A percentile compares a stretch with the other conserved stretches of the same genome.
These are phyloP conservation scores for Tachuris rubrigastra DNA, from an alignment of 2,113 vertebrate species.

Conservation along the genomic window DNA sequence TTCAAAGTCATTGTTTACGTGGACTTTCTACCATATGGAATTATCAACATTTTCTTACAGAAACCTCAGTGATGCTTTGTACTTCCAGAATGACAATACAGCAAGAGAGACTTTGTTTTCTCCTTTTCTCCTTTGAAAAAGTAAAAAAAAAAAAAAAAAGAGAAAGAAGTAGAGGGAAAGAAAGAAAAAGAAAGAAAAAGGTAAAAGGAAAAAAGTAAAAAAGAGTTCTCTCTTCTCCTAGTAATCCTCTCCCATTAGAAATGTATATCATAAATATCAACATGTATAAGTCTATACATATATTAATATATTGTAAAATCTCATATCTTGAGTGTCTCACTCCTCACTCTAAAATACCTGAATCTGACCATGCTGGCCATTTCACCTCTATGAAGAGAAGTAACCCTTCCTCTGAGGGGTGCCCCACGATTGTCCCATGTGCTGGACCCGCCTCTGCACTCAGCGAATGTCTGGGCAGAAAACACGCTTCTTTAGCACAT, in stretches of 20 bases:
- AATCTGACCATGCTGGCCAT: neutral
- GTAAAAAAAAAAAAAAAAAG: neutral
- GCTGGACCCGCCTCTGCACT: neutral
- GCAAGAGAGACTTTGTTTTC: neutral
- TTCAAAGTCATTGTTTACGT: conserved; percentile 28
- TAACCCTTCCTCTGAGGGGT: neutral
- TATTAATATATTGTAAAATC: neutral
- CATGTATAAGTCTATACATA: neutral
- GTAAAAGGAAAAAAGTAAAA: neutral
- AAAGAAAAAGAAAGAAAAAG: neutral
- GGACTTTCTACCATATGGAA: conserved; percentile 29
- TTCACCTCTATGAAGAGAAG: neutral
- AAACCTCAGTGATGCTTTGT: neutral
- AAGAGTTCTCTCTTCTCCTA: neutral
- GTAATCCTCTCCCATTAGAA: neutral
- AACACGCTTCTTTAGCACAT: neutral
- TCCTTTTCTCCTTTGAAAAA: neutral
- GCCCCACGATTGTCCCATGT: accelerated
- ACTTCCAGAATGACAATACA: neutral
- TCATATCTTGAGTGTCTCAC: neutral
- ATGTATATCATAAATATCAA: neutral
- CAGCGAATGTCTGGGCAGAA: neutral
- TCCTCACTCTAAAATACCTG: neutral
- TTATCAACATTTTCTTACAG: conserved; percentile 16
- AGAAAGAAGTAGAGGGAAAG: neutral